These are phyloP conservation scores for Amblyraja radiata DNA, from an alignment of 2,797 vertebrate species.

Conservation along the genomic window DNA sequence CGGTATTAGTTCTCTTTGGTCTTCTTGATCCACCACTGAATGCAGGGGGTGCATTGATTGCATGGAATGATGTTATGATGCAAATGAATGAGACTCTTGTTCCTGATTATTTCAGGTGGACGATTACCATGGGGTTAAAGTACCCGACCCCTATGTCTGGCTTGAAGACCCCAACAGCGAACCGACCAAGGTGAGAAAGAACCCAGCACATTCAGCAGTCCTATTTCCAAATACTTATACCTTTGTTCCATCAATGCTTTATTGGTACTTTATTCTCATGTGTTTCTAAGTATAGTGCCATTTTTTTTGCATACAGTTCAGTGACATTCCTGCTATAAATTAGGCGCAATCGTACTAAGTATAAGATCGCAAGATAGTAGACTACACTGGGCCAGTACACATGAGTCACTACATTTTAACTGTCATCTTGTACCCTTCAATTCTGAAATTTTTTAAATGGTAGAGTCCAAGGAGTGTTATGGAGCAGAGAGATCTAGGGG, in stretches of 20 bases:
- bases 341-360: too few relatives aligned
- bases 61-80: not conserved
- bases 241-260: not conserved
- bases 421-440: too few relatives aligned
- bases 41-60: not conserved
- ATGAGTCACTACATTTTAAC: too few relatives aligned
- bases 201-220: not conserved
- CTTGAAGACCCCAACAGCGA: conserved; percentile 58
- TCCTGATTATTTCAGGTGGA: conserved; percentile 50
- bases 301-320: too few relatives aligned
- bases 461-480: too few relatives aligned
- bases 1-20: not conserved
- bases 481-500: too few relatives aligned
- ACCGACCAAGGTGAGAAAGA: conserved; percentile 55
- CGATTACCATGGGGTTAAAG: conserved; percentile 57
- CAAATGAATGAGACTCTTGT: not conserved
- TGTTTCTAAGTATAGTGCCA: too few relatives aligned
- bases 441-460: too few relatives aligned
- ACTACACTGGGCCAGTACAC: too few relatives aligned
- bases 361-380: too few relatives aligned
- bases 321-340: too few relatives aligned
- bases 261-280: too few relatives aligned
- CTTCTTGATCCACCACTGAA: not conserved
- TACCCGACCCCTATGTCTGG: conserved; percentile 60
- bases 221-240: not conserved